Conservation (phyloP, 2,797 vertebrate species). For the Danio jaintianensis region DNA sequence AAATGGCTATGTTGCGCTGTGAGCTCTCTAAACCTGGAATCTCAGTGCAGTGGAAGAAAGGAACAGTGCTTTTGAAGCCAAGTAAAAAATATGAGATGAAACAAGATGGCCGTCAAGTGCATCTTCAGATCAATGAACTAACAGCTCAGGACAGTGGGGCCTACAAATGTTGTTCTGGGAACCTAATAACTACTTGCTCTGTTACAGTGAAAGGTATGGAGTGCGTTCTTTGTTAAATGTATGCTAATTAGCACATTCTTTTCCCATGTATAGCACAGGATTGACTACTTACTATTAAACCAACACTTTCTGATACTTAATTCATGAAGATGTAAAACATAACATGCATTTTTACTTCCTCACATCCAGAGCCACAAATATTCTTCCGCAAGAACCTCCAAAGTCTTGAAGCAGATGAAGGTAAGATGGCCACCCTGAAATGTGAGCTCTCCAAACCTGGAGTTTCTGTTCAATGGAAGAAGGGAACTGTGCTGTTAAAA, state of each 20-base stretch:
- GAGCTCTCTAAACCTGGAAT: conserved; percentile 43
- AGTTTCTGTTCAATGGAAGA: conserved; percentile 74
- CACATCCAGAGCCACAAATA: conserved; percentile 54
- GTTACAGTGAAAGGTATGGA: conserved; percentile 68
- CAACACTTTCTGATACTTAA: too few relatives aligned
- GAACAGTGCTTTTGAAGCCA: conserved; percentile 17
- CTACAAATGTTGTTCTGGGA: conserved; percentile 49
- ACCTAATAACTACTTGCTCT: conserved; percentile 13
- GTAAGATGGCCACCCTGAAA: conserved; percentile 69
- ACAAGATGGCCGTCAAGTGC: conserved; percentile 25
- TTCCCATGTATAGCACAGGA: neutral
- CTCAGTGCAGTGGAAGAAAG: conserved; percentile 46
- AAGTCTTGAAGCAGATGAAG: conserved; percentile 67
- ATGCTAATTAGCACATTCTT: neutral
- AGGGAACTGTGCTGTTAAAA: conserved; percentile 73
- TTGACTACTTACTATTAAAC: neutral
- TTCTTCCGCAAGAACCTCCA: conserved; percentile 50
- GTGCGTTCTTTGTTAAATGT: neutral
- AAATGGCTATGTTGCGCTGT: conserved; percentile 14
- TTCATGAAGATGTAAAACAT: neutral
- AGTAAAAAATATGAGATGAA: conserved; percentile 43
- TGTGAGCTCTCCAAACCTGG: conserved; percentile 76
- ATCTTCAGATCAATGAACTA: conserved; percentile 36
- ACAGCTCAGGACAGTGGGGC: conserved; percentile 33
- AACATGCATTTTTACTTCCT: neutral